A percentile compares a stretch with the other conserved stretches of the same genome.
Conservation (phyloP, 2,797 vertebrate species). For the Eptatretus atami region DNA sequence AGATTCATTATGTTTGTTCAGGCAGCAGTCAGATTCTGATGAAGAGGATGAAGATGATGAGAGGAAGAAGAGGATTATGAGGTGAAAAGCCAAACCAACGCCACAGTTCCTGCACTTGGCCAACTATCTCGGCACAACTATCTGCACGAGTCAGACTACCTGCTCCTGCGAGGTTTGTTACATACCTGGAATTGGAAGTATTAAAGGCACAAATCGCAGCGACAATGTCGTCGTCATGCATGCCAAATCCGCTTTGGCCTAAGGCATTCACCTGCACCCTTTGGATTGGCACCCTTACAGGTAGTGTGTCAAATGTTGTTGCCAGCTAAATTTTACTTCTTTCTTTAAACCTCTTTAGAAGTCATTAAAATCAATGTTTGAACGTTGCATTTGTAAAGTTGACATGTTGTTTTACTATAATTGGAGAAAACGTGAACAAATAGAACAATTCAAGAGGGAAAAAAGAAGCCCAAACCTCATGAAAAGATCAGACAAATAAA, state of each 20-base stretch:
- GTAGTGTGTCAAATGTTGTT: too few species aligned
- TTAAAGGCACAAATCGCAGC: slow-evolving; percentile 32
- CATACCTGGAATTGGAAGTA: slow-evolving; percentile 32
- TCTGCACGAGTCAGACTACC: slow-evolving; percentile 78
- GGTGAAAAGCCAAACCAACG: slow-evolving; percentile 11
- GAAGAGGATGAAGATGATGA: slow-evolving; percentile 26
- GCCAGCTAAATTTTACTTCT: too few species aligned
- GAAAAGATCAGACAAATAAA: too few species aligned
- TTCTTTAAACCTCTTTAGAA: too few species aligned
- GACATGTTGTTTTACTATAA: too few species aligned
- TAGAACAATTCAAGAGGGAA: too few species aligned
- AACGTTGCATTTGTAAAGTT: too few species aligned
- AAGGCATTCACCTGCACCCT: slow-evolving; percentile 16
- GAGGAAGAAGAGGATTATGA: slow-evolving; percentile 31
- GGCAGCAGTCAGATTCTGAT: slow-evolving; percentile 27
- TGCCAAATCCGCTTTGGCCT: slow-evolving; percentile 37
- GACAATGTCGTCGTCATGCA: slow-evolving; percentile 64
- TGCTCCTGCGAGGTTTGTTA: slow-evolving; percentile 64
- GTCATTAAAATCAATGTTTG: too few species aligned
- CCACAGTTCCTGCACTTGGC: slow-evolving; percentile 12
- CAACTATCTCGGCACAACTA: slow-evolving; percentile 41
- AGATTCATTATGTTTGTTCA: slow-evolving; percentile 10
- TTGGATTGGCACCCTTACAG: slow-evolving; percentile 13
- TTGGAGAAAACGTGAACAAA: too few species aligned
- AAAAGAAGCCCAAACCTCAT: too few species aligned